Evolutionary conservation across 2,888 invertebrate species (phyloP).

Genomic region (Hoplodrina blanda): DNA sequence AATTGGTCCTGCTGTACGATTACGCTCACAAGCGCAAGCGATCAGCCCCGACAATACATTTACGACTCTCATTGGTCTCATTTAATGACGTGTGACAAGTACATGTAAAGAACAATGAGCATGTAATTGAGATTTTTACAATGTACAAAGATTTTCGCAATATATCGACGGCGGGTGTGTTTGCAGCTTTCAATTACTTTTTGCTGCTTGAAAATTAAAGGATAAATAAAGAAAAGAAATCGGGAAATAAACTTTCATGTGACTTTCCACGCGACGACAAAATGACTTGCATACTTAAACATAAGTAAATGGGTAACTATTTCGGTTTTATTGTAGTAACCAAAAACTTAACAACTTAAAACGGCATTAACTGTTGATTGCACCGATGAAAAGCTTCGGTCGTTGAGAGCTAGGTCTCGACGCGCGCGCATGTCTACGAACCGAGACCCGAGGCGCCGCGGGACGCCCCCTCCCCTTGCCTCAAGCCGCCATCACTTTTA

Average conservation of each 20-base stretch:
- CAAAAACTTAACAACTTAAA: slow-evolving; percentile 25
- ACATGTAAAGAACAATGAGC: slow-evolving; percentile 83
- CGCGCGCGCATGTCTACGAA: slow-evolving; percentile 60
- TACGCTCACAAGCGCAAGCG: slow-evolving; percentile 74
- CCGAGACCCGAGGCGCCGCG: slow-evolving; percentile 75
- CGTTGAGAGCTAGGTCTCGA: slow-evolving; percentile 55
- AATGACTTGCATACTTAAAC: not conserved
- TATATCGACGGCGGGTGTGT: slow-evolving; percentile 6
- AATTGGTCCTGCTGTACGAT: slow-evolving; percentile 87
- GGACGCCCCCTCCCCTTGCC: slow-evolving; percentile 75
- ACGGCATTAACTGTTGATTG: slow-evolving; percentile 52
- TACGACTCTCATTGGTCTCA: slow-evolving; percentile 88
- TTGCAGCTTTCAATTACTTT: slow-evolving; percentile 23
- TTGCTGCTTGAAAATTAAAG: not conserved
- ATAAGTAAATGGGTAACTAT: not conserved
- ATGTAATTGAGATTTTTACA: slow-evolving; percentile 86
- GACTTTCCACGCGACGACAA: not conserved
- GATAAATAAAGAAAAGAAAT: slow-evolving; percentile 8
- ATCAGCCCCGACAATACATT: slow-evolving; percentile 81
- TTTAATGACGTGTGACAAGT: slow-evolving; percentile 88
- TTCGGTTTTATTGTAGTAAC: slow-evolving; percentile 11
- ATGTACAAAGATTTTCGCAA: slow-evolving; percentile 72
- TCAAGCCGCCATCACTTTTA: slow-evolving; percentile 84
- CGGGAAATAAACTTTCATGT: not conserved
- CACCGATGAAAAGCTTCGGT: slow-evolving; percentile 47